Evolutionary conservation across 2,888 invertebrate species (phyloP).

Genomic region (Choristoneura rosaceana): DNA sequence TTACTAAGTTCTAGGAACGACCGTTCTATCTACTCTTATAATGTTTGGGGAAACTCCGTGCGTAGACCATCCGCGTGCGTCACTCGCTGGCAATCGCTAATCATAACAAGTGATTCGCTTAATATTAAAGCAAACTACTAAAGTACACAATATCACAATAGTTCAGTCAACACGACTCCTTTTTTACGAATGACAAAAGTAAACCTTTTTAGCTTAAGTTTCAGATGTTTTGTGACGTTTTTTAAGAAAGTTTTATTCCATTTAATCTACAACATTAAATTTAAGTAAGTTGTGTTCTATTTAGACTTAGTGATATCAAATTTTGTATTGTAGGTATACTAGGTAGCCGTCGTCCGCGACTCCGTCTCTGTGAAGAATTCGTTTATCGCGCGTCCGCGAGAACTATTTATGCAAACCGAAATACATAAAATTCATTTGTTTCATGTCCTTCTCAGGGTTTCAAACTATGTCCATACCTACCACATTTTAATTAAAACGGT

Average conservation of each 20-base stretch:
- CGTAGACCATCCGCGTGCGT: slow-evolving; percentile 50
- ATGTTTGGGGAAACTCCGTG: slow-evolving; percentile 19
- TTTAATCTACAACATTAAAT: not conserved
- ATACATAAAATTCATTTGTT: too few relatives aligned
- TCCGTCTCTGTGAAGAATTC: too few relatives aligned
- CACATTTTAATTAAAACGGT: too few relatives aligned
- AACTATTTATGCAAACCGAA: too few relatives aligned
- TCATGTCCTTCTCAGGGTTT: too few relatives aligned
- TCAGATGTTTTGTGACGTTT: not conserved
- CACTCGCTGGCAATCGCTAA: slow-evolving; percentile 56
- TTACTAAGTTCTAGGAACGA: not conserved
- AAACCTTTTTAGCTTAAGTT: not conserved
- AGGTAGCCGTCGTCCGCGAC: too few relatives aligned
- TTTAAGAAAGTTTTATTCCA: not conserved
- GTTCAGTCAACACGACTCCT: not conserved
- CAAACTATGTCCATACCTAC: too few relatives aligned
- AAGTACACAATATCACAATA: slow-evolving; percentile 5
- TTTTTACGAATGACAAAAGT: not conserved
- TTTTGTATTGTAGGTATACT: too few relatives aligned
- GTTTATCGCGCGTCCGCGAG: too few relatives aligned
- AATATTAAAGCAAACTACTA: slow-evolving; percentile 47
- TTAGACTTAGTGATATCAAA: too few relatives aligned
- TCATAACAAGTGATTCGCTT: slow-evolving; percentile 59
- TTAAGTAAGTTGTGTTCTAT: too few relatives aligned
- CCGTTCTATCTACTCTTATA: not conserved